A percentile compares a stretch with the other conserved stretches of the same genome.
phyloP scores from a whole-genome alignment of 1,140 invertebrate species.

The Drosophila subpulchrella region DNA sequence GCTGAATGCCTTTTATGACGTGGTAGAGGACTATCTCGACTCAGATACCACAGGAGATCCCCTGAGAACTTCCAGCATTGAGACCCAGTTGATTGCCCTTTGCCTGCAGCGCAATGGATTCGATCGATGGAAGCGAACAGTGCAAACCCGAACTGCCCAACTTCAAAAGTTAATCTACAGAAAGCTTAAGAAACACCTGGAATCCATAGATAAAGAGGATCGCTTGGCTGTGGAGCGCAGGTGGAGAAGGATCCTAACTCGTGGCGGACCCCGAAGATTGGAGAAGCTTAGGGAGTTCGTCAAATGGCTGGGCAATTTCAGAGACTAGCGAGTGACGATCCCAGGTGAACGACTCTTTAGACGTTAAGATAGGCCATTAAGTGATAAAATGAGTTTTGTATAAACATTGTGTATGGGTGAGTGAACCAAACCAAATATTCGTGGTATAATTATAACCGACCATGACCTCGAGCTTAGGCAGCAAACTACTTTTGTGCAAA shows the following conservation, averaged over 20 bases:
- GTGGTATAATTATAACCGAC: not conserved
- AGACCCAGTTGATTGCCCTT: conserved; percentile 56
- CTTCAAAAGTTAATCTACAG: conserved; percentile 47
- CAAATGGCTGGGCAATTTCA: conserved; percentile 51
- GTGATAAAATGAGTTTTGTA: conserved; percentile 23
- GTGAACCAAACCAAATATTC: not conserved
- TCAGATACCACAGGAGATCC: conserved; percentile 53
- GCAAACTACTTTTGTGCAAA: not conserved
- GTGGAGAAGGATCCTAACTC: conserved; percentile 32
- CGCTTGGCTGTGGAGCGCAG: conserved; percentile 37
- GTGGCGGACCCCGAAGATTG: conserved; percentile 47
- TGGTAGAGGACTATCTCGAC: conserved; percentile 49
- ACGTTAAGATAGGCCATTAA: not conserved
- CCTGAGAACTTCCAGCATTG: conserved; percentile 25
- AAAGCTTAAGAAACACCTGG: conserved; percentile 42
- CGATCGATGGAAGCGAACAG: conserved; percentile 69
- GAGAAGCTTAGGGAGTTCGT: conserved; percentile 59
- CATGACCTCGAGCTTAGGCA: not conserved
- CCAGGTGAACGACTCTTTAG: conserved; percentile 1
- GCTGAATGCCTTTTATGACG: conserved; percentile 48
- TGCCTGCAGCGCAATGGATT: conserved; percentile 68
- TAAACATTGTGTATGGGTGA: not conserved
- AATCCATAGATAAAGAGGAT: conserved; percentile 57
- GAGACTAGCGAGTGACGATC: conserved; percentile 14
- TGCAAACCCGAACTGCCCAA: conserved; percentile 49